Evolutionary conservation across 2,888 invertebrate species (phyloP).

Genomic region (Notodonta ziczac): DNA sequence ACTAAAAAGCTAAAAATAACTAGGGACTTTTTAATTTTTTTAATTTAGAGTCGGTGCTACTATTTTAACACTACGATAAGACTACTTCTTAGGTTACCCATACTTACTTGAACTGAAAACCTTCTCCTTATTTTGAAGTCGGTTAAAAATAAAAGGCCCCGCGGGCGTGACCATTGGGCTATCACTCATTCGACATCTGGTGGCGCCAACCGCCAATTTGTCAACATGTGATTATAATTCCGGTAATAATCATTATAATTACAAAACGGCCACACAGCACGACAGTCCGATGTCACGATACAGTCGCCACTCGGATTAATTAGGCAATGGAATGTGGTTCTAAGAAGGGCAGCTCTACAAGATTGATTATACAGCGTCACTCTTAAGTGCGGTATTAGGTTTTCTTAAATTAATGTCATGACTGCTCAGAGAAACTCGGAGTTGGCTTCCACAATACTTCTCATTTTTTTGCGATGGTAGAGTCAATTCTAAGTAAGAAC

Average conservation of each 20-base stretch:
- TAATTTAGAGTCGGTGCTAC: too few relatives aligned
- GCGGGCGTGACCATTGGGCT: slow-evolving; percentile 1
- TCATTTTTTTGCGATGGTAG: too few relatives aligned
- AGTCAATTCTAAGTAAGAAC: too few relatives aligned
- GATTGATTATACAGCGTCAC: slow-evolving; percentile 2
- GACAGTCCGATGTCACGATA: slow-evolving; percentile 27
- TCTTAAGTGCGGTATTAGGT: not conserved
- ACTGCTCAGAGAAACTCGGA: too few relatives aligned
- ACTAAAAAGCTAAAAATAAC: too few relatives aligned
- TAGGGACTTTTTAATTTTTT: too few relatives aligned
- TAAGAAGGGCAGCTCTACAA: slow-evolving; percentile 24
- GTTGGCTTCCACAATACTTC: too few relatives aligned
- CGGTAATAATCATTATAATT: slow-evolving; percentile 29
- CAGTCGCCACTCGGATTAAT: slow-evolving; percentile 36
- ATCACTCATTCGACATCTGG: slow-evolving; percentile 31
- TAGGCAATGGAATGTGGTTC: slow-evolving; percentile 40
- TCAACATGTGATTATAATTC: slow-evolving; percentile 39
- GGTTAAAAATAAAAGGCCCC: not conserved
- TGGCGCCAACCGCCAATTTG: slow-evolving; percentile 30
- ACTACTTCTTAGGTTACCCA: too few relatives aligned
- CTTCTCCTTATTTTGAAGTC: too few relatives aligned
- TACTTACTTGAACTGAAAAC: too few relatives aligned
- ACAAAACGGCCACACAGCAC: slow-evolving; percentile 32
- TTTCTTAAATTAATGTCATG: not conserved
- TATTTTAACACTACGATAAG: too few relatives aligned